These are phyloP conservation scores for Antheraea mylitta DNA, from an alignment of 1,140 invertebrate genomes.

Conservation along the genomic window DNA sequence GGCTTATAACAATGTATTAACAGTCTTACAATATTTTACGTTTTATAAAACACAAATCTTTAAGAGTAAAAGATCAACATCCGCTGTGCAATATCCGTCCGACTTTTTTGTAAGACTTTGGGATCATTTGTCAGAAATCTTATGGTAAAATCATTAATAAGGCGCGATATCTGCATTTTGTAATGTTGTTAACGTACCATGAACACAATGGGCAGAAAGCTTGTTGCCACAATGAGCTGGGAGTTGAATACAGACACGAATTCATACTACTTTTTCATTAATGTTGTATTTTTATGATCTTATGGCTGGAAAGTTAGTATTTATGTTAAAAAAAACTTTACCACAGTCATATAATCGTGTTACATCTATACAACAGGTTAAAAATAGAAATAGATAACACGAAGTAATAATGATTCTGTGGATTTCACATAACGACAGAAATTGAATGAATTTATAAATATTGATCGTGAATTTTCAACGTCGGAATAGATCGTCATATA, in stretches of 20 bases:
- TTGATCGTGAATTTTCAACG: too few relatives aligned
- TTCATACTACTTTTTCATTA: neutral
- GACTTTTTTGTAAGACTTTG: constrained; percentile 6
- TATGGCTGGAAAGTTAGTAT: neutral
- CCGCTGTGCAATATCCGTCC: constrained; percentile 2
- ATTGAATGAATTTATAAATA: too few relatives aligned
- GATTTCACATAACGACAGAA: too few relatives aligned
- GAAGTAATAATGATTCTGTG: too few relatives aligned
- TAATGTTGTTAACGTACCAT: constrained; percentile 40
- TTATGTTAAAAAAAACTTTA: neutral
- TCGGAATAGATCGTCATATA: too few relatives aligned
- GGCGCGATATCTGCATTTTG: constrained; percentile 49
- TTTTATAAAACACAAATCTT: constrained; percentile 7
- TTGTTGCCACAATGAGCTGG: constrained; percentile 4
- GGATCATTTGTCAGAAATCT: constrained; percentile 37
- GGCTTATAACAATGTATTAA: too few relatives aligned
- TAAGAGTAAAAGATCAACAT: neutral
- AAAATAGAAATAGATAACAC: too few relatives aligned
- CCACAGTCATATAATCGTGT: too few relatives aligned
- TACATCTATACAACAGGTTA: too few relatives aligned
- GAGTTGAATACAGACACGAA: neutral
- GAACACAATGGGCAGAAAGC: constrained; percentile 43
- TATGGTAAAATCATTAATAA: constrained; percentile 67
- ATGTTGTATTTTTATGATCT: neutral
- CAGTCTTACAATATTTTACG: neutral